These are phyloP conservation scores for Acanthaster planci DNA, from an alignment of 35 echinoderm and acorn worm species.

Conservation along the genomic window DNA sequence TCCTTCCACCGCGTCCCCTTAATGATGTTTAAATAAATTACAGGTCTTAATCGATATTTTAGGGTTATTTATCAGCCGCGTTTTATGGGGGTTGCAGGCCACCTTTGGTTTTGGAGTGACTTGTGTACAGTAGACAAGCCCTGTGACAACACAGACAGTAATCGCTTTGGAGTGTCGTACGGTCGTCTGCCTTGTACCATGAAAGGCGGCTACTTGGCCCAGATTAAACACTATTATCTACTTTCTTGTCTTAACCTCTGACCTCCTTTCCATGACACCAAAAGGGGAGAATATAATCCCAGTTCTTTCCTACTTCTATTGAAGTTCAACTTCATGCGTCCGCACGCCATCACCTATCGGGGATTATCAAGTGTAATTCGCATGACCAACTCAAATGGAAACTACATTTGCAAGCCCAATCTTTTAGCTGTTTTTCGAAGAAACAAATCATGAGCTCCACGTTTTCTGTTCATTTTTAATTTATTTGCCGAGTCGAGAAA, in stretches of 20 bases:
- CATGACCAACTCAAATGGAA: too few relatives aligned
- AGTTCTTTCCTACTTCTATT: background rate
- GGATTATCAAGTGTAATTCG: too few relatives aligned
- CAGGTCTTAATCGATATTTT: background rate
- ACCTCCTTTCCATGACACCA: background rate
- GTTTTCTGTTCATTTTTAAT: too few relatives aligned
- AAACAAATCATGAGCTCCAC: too few relatives aligned
- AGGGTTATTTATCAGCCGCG: slow-evolving; percentile 25
- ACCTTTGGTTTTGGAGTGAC: slow-evolving; percentile 11
- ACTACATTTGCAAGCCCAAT: too few relatives aligned
- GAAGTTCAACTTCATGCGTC: too few relatives aligned
- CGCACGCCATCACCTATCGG: too few relatives aligned
- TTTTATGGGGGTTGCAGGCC: background rate
- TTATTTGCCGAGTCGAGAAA: too few relatives aligned
- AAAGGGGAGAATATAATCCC: background rate
- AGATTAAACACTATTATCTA: slow-evolving; percentile 24
- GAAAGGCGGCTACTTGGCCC: slow-evolving; percentile 3
- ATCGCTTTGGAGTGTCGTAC: slow-evolving; percentile 1
- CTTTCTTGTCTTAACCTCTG: background rate
- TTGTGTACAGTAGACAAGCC: slow-evolving; percentile 20
- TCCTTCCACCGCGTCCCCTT: too few relatives aligned
- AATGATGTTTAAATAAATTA: slow-evolving; percentile 17
- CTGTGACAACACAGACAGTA: background rate
- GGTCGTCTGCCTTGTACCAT: background rate
- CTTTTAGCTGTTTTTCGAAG: too few relatives aligned